Evolutionary conservation across 2,888 invertebrate species (phyloP).

Genomic region (Hypomecis atomaria): DNA sequence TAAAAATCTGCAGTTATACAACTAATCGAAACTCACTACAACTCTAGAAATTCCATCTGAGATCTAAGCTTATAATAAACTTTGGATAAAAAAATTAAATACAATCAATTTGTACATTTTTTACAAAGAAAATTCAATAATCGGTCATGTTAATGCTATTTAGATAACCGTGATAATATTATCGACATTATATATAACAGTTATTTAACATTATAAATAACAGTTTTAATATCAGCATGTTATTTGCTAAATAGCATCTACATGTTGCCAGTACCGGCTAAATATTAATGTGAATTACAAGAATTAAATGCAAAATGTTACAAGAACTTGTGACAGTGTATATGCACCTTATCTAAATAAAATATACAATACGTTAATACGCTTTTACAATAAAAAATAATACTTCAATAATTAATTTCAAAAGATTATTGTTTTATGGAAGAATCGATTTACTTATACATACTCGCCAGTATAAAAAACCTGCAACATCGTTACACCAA

Average conservation of each 20-base stretch:
- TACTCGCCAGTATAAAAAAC: conserved; percentile 59
- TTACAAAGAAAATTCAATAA: conserved; percentile 71
- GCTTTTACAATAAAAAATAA: conserved; percentile 70
- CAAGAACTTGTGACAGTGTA: conserved; percentile 63
- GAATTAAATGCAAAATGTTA: conserved; percentile 62
- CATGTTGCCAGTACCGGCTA: conserved; percentile 39
- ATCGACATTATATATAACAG: neutral
- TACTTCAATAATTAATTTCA: conserved; percentile 67
- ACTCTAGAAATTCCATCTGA: conserved; percentile 77
- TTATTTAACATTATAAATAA: neutral
- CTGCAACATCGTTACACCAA: conserved; percentile 61
- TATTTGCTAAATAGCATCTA: conserved; percentile 12
- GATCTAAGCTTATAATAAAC: conserved; percentile 83
- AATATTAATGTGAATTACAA: conserved; percentile 61
- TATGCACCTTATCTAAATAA: conserved; percentile 60
- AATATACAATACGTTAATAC: conserved; percentile 61
- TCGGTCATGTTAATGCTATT: conserved; percentile 36
- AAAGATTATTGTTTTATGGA: conserved; percentile 71
- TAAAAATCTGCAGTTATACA: conserved; percentile 78
- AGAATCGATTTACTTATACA: conserved; percentile 61
- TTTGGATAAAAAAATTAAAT: conserved; percentile 79
- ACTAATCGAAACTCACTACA: conserved; percentile 66
- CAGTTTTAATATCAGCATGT: conserved; percentile 3
- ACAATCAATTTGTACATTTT: conserved; percentile 72
- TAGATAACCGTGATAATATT: neutral